Percentiles rank a stretch among this genome's conserved stretches.
phyloP scores from a whole-genome alignment of 2,797 vertebrate species.

The Adelosebastes latens region DNA sequence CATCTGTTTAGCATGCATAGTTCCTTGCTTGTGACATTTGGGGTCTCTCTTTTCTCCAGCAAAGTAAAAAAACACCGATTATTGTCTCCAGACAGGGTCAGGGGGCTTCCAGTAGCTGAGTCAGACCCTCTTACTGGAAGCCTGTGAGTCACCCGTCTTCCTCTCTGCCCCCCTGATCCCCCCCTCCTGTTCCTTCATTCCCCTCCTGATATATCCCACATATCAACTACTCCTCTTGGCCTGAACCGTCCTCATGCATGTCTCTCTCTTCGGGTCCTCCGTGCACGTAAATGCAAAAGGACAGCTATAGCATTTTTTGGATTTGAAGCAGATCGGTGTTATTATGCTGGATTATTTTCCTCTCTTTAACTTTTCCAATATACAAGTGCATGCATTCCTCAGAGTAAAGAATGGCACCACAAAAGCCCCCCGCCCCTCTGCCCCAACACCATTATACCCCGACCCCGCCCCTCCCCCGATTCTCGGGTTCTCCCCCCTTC shows the following conservation, averaged over 20 bases:
- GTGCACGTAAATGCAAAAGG: conserved; percentile 4
- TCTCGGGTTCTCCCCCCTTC: conserved; percentile 22
- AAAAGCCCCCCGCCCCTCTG: conserved; percentile 25
- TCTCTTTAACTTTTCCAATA: background rate
- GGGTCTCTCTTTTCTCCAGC: conserved; percentile 3
- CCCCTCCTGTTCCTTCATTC: background rate
- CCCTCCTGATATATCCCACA: conserved; percentile 6
- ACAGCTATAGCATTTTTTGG: background rate
- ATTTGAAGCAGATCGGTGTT: background rate
- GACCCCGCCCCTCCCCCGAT: conserved; percentile 24
- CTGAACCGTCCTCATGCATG: background rate
- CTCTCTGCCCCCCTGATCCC: background rate
- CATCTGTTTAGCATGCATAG: background rate
- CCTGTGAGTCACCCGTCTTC: conserved; percentile 76
- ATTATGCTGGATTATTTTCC: background rate
- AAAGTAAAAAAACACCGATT: conserved; percentile 47
- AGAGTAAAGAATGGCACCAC: conserved; percentile 55
- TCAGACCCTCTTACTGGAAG: conserved; percentile 82
- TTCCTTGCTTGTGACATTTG: background rate
- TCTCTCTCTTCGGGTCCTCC: background rate
- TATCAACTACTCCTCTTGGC: conserved; percentile 21
- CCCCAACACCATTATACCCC: conserved; percentile 46
- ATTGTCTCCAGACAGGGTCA: conserved; percentile 62
- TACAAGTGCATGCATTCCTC: conserved; percentile 26
- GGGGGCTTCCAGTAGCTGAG: conserved; percentile 79